Evolutionary conservation across 2,797 vertebrate species (phyloP), one percentile per base, ranked within the genome.

Genomic region (Channallabes apus): DNA sequence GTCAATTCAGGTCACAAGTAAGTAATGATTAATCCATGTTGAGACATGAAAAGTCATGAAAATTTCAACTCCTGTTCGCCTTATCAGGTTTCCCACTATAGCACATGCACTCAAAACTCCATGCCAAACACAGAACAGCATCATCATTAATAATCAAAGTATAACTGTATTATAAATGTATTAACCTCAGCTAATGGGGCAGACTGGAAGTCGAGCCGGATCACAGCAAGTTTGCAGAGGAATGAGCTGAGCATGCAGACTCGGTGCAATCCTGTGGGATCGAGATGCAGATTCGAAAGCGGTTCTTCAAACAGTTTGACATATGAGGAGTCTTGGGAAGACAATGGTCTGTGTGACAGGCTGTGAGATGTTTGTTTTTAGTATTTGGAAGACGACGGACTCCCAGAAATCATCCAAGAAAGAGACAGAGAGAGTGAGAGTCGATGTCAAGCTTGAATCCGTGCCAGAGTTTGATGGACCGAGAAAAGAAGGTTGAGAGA

Each of bases 121-220:
- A 67, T 14, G 32, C 83, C 32, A 62, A 62, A 46, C 24, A 38
- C 77, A 62, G 61, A 71, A 59, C 84, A 65, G 68, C 84, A 85
- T 22, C 69, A 75, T 85, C 84, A 85, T 85, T 81, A 85, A 69
- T 69, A 79, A 79, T 81, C 84, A 80, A 80, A 75, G 46, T 46
- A 73, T 73, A 85, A 85, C 78, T 46, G 6, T 62, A 80, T 80
- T 80, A 65, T 64, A 80, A 64, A 64, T 27, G 22, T 85, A 81
- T 85, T 85, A 85, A 85, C 84, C 84, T 75, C 51, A 6, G 80
- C 84, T 72, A 85, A 80, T 58, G 81, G 81, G 68, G 67, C 78
- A 75, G 58, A 65, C 64, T 51, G 78, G 68, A 73, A 81, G 68
- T 65, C 32, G 46, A 65, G 78, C 84, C n/a, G 38, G 68, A n/a